These are phyloP conservation scores for Amblyornis subalaris DNA, from an alignment of 2,113 vertebrate species.

Conservation along the genomic window DNA sequence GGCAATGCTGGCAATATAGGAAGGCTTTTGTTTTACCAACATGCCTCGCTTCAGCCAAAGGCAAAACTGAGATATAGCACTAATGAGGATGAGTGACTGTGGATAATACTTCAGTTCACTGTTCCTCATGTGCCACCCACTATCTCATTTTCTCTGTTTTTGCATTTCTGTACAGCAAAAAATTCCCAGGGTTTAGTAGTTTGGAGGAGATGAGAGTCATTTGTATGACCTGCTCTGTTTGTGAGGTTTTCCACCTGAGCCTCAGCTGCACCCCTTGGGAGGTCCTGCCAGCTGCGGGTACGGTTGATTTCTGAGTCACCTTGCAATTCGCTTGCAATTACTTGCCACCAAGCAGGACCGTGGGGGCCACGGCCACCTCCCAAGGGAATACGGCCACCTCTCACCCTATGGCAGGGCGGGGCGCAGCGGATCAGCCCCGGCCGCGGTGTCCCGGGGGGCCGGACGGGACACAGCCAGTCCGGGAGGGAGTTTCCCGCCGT, in stretches of 20 bases:
- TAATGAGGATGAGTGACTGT: not conserved
- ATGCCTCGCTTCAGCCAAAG: not conserved
- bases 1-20: not conserved
- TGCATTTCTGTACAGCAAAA: not conserved
- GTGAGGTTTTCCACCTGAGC: not conserved
- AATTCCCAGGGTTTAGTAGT: not conserved
- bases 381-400: not conserved
- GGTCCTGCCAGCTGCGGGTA: not conserved
- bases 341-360: not conserved
- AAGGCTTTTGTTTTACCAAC: not conserved
- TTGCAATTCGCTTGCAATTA: not conserved
- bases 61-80: not conserved
- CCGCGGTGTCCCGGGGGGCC: not conserved
- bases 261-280: not conserved
- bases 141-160: not conserved
- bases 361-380: not conserved
- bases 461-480: accelerated
- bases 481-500: accelerated
- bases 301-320: not conserved
- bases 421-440: not conserved
- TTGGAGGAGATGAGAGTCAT: not conserved
- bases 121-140: not conserved
- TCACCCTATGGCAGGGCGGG: not conserved
- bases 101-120: not conserved
- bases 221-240: not conserved